Percentiles rank a stretch among this genome's conserved stretches.
phyloP scores from a whole-genome alignment of 2,113 vertebrate genomes.

The Enhydra lutris region DNA sequence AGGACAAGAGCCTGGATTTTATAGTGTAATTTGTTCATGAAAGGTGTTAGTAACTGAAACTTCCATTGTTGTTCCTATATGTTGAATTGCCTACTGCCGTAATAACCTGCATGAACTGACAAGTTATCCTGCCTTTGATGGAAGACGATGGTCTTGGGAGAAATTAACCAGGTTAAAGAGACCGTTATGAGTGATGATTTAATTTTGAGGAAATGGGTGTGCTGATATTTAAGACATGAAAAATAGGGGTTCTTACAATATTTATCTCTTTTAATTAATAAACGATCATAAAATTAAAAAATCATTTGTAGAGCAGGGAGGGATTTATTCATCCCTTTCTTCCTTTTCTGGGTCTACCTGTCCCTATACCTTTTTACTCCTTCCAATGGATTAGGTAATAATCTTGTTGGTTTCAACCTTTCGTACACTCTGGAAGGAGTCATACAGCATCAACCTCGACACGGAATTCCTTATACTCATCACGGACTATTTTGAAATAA shows the following conservation, averaged over 20 bases:
- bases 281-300: background rate
- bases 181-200: background rate
- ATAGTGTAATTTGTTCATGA: background rate
- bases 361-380: no score
- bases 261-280: background rate
- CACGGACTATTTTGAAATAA: background rate
- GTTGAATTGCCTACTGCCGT: background rate
- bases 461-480: background rate
- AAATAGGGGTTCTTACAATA: background rate
- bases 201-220: background rate
- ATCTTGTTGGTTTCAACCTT: background rate
- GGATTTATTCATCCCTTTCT: background rate
- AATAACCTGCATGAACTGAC: no score
- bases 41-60: background rate
- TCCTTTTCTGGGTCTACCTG: background rate
- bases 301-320: background rate
- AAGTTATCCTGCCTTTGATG: background rate
- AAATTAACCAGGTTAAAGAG: background rate
- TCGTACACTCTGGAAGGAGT: background rate
- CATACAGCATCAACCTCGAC: background rate
- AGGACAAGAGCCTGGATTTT: background rate
- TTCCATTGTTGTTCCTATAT: background rate
- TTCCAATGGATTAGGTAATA: background rate
- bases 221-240: background rate
- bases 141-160: background rate